Evolutionary conservation across 2,888 invertebrate genomes (phyloP).

Genomic region (Athripsodes cinereus): DNA sequence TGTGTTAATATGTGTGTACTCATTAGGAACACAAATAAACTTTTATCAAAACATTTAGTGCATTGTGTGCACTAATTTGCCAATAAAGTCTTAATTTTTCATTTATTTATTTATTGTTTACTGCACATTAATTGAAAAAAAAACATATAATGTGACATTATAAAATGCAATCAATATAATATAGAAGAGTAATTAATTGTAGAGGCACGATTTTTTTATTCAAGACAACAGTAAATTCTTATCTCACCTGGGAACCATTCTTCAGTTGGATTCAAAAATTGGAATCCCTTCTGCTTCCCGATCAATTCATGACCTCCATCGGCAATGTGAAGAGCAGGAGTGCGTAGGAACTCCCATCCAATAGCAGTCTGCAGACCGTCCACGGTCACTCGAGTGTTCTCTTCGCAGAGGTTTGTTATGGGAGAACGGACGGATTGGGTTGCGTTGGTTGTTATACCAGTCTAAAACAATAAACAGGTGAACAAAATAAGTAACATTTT

Average conservation of each 20-base stretch:
- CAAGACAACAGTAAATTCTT: too few species aligned
- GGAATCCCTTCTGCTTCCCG: slow-evolving; percentile 75
- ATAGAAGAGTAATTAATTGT: too few species aligned
- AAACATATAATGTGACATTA: too few species aligned
- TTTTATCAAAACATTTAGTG: too few species aligned
- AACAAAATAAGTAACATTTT: neutral
- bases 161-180: too few species aligned
- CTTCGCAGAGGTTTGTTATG: slow-evolving; percentile 76
- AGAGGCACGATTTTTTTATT: too few species aligned
- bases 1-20: too few species aligned
- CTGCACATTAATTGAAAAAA: too few species aligned
- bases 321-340: slow-evolving; percentile 57
- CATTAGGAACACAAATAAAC: too few species aligned
- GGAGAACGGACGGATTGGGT: slow-evolving; percentile 77
- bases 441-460: slow-evolving; percentile 77
- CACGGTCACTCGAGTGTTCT: slow-evolving; percentile 64
- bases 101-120: too few species aligned
- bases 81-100: too few species aligned
- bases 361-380: slow-evolving; percentile 71
- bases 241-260: slow-evolving; percentile 76
- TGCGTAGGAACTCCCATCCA: slow-evolving; percentile 77
- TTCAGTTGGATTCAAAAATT: slow-evolving; percentile 79
- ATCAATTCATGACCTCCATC: slow-evolving; percentile 69
- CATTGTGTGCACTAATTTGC: too few species aligned
- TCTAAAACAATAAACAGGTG: slow-evolving; percentile 43